Conservation (phyloP, 1,140 invertebrate species). For the Chrysomallon squamiferum region DNA sequence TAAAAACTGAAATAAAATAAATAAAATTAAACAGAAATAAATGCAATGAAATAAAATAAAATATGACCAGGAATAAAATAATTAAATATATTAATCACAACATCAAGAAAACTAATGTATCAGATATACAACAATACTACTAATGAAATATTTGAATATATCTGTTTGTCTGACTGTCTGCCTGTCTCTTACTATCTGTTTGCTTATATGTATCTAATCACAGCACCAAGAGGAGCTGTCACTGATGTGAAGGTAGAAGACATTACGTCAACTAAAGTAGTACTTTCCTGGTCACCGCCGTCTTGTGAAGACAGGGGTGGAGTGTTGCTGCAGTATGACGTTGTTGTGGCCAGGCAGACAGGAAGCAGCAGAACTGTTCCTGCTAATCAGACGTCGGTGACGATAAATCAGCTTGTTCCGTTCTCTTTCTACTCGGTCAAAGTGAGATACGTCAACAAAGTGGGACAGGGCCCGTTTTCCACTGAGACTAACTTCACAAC, state of each 20-base stretch:
- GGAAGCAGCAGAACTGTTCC: background rate
- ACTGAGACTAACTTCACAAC: slow-evolving; percentile 22
- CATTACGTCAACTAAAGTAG: slow-evolving; percentile 14
- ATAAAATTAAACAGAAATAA: too few species aligned
- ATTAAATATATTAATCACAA: too few species aligned
- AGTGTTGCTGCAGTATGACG: slow-evolving; percentile 15
- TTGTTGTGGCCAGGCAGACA: background rate
- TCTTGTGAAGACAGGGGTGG: slow-evolving; percentile 38
- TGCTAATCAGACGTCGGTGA: slow-evolving; percentile 4
- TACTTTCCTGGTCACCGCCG: slow-evolving; percentile 25
- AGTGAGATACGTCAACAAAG: slow-evolving; percentile 40
- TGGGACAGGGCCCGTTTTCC: slow-evolving; percentile 27
- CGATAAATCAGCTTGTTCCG: slow-evolving; percentile 13
- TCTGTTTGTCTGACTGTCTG: too few species aligned
- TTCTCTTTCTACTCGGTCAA: slow-evolving; percentile 34
- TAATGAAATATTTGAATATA: too few species aligned
- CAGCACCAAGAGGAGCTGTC: slow-evolving; percentile 37
- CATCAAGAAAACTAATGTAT: too few species aligned
- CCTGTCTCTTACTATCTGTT: too few species aligned
- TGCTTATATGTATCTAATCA: too few species aligned
- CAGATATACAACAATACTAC: too few species aligned
- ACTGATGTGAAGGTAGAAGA: slow-evolving; percentile 11
- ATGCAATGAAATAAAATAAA: too few species aligned
- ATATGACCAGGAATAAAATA: too few species aligned
- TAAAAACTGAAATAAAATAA: too few species aligned